Conservation (phyloP, 2,888 invertebrate genomes). For the Pseudococcus jackbeardsleyi region DNA sequence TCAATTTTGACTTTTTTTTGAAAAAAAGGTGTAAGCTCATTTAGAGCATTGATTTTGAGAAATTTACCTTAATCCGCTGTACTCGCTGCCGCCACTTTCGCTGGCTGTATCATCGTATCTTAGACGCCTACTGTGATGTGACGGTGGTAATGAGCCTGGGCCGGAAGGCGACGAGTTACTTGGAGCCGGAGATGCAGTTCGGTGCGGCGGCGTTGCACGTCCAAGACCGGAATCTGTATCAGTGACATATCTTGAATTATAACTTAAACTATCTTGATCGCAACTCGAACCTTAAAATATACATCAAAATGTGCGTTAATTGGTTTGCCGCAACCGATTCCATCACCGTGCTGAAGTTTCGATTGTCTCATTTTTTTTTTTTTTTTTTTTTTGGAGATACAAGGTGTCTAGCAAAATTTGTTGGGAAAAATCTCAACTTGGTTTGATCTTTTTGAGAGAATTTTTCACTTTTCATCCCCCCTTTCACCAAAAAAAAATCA, state of each 20-base stretch:
- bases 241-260: conserved; percentile 73
- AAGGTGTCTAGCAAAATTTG: no score
- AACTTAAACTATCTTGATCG: conserved; percentile 75
- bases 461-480: no score
- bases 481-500: no score
- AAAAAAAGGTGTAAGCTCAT: no score
- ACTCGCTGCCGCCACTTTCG: conserved; percentile 68
- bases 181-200: conserved; percentile 86
- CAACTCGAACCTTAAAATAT: conserved; percentile 72
- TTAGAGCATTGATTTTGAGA: no score
- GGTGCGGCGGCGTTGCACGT: conserved; percentile 87
- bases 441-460: no score
- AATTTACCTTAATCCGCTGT: conserved; percentile 68
- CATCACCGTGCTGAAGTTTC: not conserved
- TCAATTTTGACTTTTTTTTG: not conserved
- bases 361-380: not conserved
- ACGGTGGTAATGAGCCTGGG: conserved; percentile 82
- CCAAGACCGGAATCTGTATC: conserved; percentile 89
- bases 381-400: not conserved
- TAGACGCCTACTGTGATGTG: conserved; percentile 70
- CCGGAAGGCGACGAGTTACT: conserved; percentile 86
- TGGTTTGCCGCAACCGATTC: not conserved
- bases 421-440: no score
- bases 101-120: conserved; percentile 68
- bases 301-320: conserved; percentile 43